Evolutionary conservation across 92 coral and sea anemone genomes (phyloP), one percentile per base, ranked within the genome.

Genomic region (Porites divaricata): DNA sequence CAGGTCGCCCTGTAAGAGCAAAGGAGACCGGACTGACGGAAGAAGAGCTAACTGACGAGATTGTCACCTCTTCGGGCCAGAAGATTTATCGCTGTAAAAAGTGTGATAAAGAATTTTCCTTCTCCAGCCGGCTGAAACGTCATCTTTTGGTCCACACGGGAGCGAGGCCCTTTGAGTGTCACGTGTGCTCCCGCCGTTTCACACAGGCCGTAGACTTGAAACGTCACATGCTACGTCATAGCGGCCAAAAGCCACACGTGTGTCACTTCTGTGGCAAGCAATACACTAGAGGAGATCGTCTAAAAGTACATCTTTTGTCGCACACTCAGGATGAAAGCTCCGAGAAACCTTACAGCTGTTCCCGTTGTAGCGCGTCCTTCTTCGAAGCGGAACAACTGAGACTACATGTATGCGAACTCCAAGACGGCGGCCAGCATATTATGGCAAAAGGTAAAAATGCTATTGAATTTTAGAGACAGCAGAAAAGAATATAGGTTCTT

Each of bases 101-200:
- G 67, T 97, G 99, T 89, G 98, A 97, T 77, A 95, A 95, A 85
- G 99, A 97, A 72, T 97, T 97, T 76, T 91, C 96, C 67, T 95
- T 95, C 70, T 92, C 98, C 50, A 95, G 98, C 82, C 93, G 98
- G 78, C 90, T 97, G 83, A 97, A 95, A 80, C 95, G 99, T 86
- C 99, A 97, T 91, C 96, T 95, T 23, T 86, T 97, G 86, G 99
- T 97, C 73, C 99, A 97, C 90, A 97, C 98, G 85, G 99, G 99
- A 14, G 99, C 98, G 72, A 90, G 98, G 10, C 99, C 99, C 19
- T 97, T 97, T 63, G 99, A 97, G 84, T 97, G 99, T 81, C 96
- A 88, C 67, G 92, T 95, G 74, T 97, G 99, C 78, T 88, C 86
- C n/a, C 93, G 98, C 70, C 99, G 99, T 66, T 97, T 97, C 65